Percentiles rank a stretch among this genome's conserved stretches.
Conservation (phyloP, 1,140 invertebrate species). For the Portunus trituberculatus region DNA sequence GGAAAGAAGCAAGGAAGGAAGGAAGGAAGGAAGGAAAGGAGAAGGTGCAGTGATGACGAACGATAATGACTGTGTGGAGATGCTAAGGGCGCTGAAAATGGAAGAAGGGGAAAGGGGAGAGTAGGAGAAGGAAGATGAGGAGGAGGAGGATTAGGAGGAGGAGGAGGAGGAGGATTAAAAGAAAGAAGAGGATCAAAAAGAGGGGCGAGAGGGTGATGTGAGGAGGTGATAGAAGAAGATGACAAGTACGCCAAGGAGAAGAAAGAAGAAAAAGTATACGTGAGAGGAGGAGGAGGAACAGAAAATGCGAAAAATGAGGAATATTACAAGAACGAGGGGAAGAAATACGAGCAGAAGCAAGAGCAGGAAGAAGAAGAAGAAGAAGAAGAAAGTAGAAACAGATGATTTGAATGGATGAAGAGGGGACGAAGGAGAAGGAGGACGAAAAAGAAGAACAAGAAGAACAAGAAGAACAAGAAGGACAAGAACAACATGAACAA, state of each 20-base stretch:
- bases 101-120: not conserved
- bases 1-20: not conserved
- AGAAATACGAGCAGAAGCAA: no score
- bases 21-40: not conserved
- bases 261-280: not conserved
- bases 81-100: not conserved
- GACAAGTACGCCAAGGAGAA: not conserved
- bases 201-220: not conserved
- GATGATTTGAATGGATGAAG: no score
- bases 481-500: no score
- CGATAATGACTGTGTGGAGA: not conserved
- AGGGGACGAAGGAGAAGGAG: no score
- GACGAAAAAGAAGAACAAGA: no score
- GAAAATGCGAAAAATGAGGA: no score
- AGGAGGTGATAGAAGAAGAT: not conserved
- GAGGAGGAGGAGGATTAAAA: not conserved
- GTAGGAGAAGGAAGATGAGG: not conserved
- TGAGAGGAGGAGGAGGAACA: not conserved
- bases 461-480: no score
- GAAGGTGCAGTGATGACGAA: constrained; percentile 18
- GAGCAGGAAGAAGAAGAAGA: no score
- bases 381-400: no score
- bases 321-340: no score
- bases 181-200: not conserved
- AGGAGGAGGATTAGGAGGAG: not conserved